Evolutionary conservation across 1,140 invertebrate species (phyloP).

Genomic region (Heliconius hewitsoni): DNA sequence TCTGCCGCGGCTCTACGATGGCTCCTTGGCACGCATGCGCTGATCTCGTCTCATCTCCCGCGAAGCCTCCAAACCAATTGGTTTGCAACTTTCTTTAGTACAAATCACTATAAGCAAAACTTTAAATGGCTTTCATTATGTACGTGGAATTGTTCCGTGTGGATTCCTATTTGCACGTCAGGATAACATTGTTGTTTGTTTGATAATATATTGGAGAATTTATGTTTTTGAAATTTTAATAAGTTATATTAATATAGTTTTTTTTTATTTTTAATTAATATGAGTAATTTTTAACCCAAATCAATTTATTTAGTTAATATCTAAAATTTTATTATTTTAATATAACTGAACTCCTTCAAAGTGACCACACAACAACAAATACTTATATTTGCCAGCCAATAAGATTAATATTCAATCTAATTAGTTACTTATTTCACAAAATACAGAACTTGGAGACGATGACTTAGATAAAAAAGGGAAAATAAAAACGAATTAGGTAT

Average conservation of each 20-base stretch:
- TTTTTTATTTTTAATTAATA: too few relatives aligned
- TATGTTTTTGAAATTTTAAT: background rate
- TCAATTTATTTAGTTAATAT: too few relatives aligned
- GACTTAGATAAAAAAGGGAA: background rate
- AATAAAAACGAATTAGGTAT: background rate
- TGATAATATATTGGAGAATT: background rate
- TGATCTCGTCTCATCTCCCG: constrained; percentile 20
- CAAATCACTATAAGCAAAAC: constrained; percentile 28
- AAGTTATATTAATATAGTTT: too few relatives aligned
- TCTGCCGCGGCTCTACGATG: constrained; percentile 38
- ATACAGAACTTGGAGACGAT: background rate
- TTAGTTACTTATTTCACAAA: too few relatives aligned
- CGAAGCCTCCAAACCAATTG: constrained; percentile 33
- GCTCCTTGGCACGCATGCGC: constrained; percentile 48
- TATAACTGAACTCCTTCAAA: too few relatives aligned
- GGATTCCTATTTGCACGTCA: background rate
- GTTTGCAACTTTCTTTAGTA: constrained; percentile 30
- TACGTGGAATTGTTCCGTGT: background rate
- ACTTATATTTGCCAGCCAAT: too few relatives aligned
- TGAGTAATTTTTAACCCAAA: too few relatives aligned
- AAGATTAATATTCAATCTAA: background rate
- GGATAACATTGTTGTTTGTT: background rate
- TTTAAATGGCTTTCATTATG: constrained; percentile 34
- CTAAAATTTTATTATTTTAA: too few relatives aligned
- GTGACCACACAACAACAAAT: too few relatives aligned